phyloP scores from a whole-genome alignment of 1,140 invertebrate genomes.

The Copidosoma floridanum region DNA sequence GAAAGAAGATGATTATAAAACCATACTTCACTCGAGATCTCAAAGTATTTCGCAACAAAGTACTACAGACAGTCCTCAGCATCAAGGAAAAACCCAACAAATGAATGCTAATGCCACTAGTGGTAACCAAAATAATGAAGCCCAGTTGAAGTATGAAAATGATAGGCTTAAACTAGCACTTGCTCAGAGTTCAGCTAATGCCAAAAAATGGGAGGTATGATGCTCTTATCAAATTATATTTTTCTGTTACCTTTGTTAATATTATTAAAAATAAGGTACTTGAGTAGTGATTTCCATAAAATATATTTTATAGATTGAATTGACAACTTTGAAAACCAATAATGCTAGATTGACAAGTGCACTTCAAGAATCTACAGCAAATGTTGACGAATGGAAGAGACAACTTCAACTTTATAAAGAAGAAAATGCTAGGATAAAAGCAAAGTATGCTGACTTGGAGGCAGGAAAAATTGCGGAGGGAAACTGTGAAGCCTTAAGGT shows the following conservation, averaged over 20 bases:
- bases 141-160: constrained; percentile 96
- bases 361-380: constrained; percentile 94
- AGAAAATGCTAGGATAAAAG: constrained; percentile 88
- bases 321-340: constrained; percentile 94
- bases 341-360: constrained; percentile 92
- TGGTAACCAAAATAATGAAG: constrained; percentile 63
- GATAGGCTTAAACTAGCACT: constrained; percentile 92
- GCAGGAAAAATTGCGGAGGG: constrained; percentile 62
- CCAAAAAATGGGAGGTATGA: constrained; percentile 91
- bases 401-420: constrained; percentile 95
- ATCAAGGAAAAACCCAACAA: constrained; percentile 51
- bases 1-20: constrained; percentile 55
- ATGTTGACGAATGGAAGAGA: constrained; percentile 98
- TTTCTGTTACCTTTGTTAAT: background rate
- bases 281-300: background rate
- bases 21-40: constrained; percentile 52
- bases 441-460: constrained; percentile 71
- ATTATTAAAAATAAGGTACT: background rate
- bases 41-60: constrained; percentile 53
- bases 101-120: constrained; percentile 16
- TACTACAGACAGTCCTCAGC: constrained; percentile 54
- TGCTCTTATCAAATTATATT: background rate
- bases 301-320: constrained; percentile 65
- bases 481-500: constrained; percentile 63
- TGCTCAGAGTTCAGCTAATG: constrained; percentile 94